Evolutionary conservation across 2,888 invertebrate genomes (phyloP).

Genomic region (Synergus laeviventris): DNA sequence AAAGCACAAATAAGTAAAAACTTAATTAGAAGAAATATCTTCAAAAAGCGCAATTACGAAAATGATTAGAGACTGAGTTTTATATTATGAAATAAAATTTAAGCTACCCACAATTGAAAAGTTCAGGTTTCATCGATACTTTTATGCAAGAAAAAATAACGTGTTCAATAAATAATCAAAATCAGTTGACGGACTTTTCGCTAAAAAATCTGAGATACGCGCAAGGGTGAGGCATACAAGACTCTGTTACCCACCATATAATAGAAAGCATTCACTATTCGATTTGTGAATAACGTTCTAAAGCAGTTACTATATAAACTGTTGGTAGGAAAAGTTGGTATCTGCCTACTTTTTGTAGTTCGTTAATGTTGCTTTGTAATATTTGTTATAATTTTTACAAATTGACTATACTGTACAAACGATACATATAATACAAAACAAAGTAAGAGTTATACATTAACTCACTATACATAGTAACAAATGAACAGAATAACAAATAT

Average conservation of each 20-base stretch:
- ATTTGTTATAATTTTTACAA: constrained; percentile 57
- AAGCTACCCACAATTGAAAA: background rate
- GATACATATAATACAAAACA: constrained; percentile 52
- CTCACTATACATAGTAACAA: constrained; percentile 44
- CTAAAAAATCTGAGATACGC: background rate
- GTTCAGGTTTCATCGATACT: background rate
- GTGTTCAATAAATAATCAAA: background rate
- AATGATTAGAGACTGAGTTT: background rate
- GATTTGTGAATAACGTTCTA: background rate
- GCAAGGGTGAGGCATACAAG: background rate
- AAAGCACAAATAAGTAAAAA: background rate
- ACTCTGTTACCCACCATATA: background rate
- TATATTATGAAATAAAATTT: background rate
- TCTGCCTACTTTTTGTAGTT: constrained; percentile 44
- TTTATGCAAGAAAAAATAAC: background rate
- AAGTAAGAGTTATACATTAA: constrained; percentile 41
- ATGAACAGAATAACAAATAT: constrained; percentile 55
- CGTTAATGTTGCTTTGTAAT: constrained; percentile 50
- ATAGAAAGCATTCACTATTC: background rate
- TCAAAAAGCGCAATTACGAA: background rate
- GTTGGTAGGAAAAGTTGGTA: constrained; percentile 34
- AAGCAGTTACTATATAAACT: constrained; percentile 2
- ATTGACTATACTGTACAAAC: constrained; percentile 64
- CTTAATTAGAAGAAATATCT: background rate
- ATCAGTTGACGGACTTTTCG: background rate